Evolutionary conservation across 2,113 vertebrate genomes (phyloP), one percentile per base, ranked within the genome.

Genomic region (Ptilonorhynchus violaceus): DNA sequence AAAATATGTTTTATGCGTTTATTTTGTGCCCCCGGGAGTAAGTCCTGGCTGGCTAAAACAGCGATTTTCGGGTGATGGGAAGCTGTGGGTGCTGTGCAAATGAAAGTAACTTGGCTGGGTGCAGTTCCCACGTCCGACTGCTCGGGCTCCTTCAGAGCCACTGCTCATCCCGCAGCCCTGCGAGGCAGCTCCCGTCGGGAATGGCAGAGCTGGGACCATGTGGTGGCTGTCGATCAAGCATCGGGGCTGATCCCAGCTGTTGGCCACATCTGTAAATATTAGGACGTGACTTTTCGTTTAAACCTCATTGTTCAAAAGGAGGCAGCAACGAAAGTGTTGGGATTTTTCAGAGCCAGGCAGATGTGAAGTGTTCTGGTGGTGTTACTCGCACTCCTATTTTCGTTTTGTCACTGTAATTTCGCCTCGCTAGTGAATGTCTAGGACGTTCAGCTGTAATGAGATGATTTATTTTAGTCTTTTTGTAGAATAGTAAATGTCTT

Each of bases 1-100:
- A 42, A 35, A 30, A 28, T 44, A 0, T 0, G 1, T 79, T 68
- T 47, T 59, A 4, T 5, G 49, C 0, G 0, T 74, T 69, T 42
- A 4, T 77, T 88, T 63, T 39, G 69, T 56, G 46, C 30, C 7
- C 2, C n/a, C 3, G 4, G 13, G 47, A 56, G 56, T 0, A 53
- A 33, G 42, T 4, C 13, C 7, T 23, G 9, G 69, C 60, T 9
- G 74, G 82, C 11, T n/a, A 1, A 28, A 16, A 4, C 4, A 0
- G 85, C 1, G 14, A 4, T 50, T 59, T 35, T 14, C 0, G 53
- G 5, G 39, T 0, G 69, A 19, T 3, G 42, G 20, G 69, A 78
- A 31, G 92, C 76, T 2, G 37, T 1, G 4, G 64, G 3, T 33
- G 76, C 84, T 2, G 1, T 2, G 0, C 79, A 39, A 42, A 39